A percentile compares a stretch with the other conserved stretches of the same genome.
phyloP scores from a whole-genome alignment of 2,888 invertebrate genomes.

The Boloria euphrosyne region DNA sequence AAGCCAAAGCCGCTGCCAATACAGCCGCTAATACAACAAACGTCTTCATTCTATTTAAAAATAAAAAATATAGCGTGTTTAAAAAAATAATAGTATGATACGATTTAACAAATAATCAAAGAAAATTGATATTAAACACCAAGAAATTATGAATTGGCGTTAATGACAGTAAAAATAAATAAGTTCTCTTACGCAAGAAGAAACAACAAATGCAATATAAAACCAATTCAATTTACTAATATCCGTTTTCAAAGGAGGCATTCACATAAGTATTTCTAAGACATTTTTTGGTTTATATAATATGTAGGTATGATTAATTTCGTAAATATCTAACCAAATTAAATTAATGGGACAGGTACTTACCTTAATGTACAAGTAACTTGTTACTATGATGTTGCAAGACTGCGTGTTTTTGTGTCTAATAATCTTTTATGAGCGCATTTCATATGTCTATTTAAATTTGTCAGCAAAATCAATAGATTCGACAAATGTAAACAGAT shows the following conservation, averaged over 20 bases:
- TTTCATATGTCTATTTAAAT: constrained; percentile 45
- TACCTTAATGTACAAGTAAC: constrained; percentile 46
- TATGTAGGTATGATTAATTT: background rate
- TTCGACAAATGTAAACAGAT: constrained; percentile 16
- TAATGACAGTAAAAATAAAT: too few species aligned
- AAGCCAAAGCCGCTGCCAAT: constrained; percentile 53
- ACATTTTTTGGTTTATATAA: background rate
- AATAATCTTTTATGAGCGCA: constrained; percentile 60
- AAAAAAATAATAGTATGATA: background rate
- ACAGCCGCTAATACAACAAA: constrained; percentile 40
- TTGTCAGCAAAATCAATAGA: constrained; percentile 39
- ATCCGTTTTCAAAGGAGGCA: background rate
- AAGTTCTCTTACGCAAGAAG: too few species aligned
- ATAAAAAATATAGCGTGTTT: background rate
- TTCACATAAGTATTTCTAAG: background rate
- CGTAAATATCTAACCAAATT: background rate
- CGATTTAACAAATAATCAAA: background rate
- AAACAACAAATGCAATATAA: background rate
- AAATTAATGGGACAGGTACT: background rate
- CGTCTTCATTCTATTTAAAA: constrained; percentile 43
- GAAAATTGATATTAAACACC: too few species aligned
- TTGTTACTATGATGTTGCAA: constrained; percentile 44
- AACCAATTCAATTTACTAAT: background rate
- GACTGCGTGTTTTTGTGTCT: constrained; percentile 52
- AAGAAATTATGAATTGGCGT: too few species aligned